phyloP scores from a whole-genome alignment of 1,140 invertebrate species.

The Muscidifurax raptorellus region DNA sequence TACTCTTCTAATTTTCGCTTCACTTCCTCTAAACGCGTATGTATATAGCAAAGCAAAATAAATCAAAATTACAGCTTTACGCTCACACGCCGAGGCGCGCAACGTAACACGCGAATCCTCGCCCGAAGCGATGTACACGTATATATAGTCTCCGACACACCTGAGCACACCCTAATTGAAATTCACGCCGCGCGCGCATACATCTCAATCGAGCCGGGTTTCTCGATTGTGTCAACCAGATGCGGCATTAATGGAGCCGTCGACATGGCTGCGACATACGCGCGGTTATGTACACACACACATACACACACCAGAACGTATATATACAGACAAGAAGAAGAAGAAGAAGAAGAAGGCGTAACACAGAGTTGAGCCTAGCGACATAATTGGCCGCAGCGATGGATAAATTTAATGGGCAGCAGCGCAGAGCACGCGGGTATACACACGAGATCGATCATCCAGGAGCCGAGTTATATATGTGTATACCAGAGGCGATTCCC shows the following conservation, averaged over 20 bases:
- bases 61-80: too few relatives aligned
- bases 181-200: neutral
- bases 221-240: constrained; percentile 1
- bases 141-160: neutral
- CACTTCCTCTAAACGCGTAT: neutral
- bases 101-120: too few relatives aligned
- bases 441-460: neutral
- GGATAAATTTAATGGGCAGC: neutral
- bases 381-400: neutral
- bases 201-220: neutral
- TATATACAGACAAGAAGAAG: too few relatives aligned
- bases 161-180: constrained; percentile 11
- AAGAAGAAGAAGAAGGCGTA: neutral
- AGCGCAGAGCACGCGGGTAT: neutral
- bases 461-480: neutral
- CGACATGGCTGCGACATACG: neutral
- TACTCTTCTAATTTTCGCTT: neutral
- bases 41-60: neutral
- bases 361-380: neutral
- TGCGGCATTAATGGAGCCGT: neutral
- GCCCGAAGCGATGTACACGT: neutral
- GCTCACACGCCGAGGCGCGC: too few relatives aligned
- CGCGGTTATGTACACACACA: neutral
- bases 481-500: neutral
- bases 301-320: too few relatives aligned